Percentiles rank a stretch among this genome's conserved stretches.
These are phyloP conservation scores for Bombus difficillimus DNA, from an alignment of 1,140 invertebrate genomes.

Conservation along the genomic window DNA sequence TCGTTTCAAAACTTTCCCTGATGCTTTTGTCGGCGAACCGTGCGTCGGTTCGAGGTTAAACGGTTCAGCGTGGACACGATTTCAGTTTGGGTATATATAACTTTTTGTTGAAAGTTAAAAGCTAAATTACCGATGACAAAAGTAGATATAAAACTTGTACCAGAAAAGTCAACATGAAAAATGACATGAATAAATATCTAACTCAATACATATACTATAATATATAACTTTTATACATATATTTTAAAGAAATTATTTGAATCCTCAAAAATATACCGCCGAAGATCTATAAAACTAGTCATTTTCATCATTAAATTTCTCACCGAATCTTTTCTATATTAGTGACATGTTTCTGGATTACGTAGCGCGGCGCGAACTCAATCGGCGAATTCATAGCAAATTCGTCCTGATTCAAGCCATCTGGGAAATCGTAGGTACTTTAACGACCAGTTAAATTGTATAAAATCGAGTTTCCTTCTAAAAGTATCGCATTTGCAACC, in stretches of 20 bases:
- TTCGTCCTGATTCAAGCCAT: neutral
- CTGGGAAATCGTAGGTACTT: neutral
- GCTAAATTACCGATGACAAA: neutral
- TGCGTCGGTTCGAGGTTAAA: neutral
- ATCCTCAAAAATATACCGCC: neutral
- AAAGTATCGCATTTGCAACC: neutral
- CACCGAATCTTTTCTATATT: neutral
- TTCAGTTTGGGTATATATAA: neutral
- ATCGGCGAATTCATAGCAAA: neutral
- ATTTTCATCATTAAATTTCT: neutral
- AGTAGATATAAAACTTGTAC: neutral
- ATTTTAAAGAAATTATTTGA: neutral
- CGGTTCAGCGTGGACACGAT: no score
- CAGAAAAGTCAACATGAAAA: neutral
- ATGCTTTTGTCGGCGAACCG: neutral
- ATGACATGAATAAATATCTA: neutral
- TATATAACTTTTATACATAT: no score
- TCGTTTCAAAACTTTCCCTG: constrained; percentile 7
- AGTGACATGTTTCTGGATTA: neutral
- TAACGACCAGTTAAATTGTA: neutral
- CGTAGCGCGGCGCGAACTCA: neutral
- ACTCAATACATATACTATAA: neutral
- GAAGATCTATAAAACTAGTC: no score
- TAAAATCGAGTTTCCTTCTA: neutral
- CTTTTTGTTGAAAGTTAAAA: neutral